A percentile compares a stretch with the other conserved stretches of the same genome.
Conservation (phyloP, 30 jellyfish, hydroid and myxozoan genomes). For the Aurelia aurita complex sp. Pacific region DNA sequence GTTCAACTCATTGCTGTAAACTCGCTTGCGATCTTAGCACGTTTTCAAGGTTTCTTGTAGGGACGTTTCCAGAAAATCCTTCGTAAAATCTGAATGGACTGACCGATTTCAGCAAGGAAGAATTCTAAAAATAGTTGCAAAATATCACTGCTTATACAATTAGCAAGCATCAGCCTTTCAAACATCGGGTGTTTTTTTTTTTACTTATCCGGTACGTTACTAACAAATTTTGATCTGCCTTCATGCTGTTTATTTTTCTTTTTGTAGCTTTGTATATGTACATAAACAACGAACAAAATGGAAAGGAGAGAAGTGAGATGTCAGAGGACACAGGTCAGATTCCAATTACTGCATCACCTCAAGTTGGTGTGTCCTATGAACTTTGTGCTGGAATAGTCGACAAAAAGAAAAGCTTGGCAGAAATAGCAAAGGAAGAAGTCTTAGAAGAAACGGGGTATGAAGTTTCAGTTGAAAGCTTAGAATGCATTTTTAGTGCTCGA, state of each 20-base stretch:
- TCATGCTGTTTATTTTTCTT: neutral
- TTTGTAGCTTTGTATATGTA: conserved; percentile 84
- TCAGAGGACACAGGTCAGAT: conserved; percentile 44
- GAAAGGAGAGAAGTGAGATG: conserved; percentile 66
- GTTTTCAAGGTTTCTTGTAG: too few species aligned
- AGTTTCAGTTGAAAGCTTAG: conserved; percentile 50
- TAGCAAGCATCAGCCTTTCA: too few species aligned
- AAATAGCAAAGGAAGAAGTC: conserved; percentile 81
- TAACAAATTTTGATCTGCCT: neutral
- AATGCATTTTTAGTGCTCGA: conserved; percentile 35
- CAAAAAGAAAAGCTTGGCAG: conserved; percentile 62
- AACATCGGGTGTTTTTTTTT: too few species aligned
- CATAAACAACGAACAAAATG: conserved; percentile 60
- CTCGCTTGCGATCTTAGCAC: too few species aligned
- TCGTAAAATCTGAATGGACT: too few species aligned
- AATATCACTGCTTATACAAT: too few species aligned
- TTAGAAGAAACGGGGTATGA: conserved; percentile 96
- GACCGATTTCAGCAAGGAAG: too few species aligned
- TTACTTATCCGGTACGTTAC: too few species aligned
- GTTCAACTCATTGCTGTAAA: too few species aligned
- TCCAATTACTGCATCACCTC: conserved; percentile 58
- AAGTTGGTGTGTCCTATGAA: conserved; percentile 88
- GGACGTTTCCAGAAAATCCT: too few species aligned
- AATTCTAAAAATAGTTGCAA: too few species aligned
- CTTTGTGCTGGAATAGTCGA: conserved; percentile 99